Conservation (phyloP, 1,140 invertebrate species). For the Macrosteles quadrilineatus region DNA sequence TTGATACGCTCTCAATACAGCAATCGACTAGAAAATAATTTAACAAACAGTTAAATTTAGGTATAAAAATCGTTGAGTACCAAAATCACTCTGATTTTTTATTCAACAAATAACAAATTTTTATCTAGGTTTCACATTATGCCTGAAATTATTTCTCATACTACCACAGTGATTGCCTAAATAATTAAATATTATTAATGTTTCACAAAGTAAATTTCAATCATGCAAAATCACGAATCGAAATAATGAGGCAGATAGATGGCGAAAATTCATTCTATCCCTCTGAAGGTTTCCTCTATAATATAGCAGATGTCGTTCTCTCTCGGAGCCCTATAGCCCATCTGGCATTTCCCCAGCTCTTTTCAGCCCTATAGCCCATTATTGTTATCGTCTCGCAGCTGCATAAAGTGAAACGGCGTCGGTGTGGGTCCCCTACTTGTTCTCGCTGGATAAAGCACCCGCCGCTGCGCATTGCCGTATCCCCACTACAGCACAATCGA, state of each 20-base stretch:
- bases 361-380: slow-evolving; percentile 57
- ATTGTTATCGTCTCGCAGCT: slow-evolving; percentile 60
- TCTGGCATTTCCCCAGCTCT: slow-evolving; percentile 59
- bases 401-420: slow-evolving; percentile 55
- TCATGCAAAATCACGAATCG: not conserved
- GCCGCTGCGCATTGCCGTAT: slow-evolving; percentile 27
- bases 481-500: slow-evolving; percentile 33
- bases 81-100: too few relatives aligned
- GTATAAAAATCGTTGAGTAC: too few relatives aligned
- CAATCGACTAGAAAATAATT: too few relatives aligned
- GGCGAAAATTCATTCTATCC: slow-evolving; percentile 29
- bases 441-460: slow-evolving; percentile 38
- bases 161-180: too few relatives aligned
- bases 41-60: too few relatives aligned
- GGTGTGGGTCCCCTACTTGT: slow-evolving; percentile 48
- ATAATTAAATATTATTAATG: too few relatives aligned
- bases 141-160: too few relatives aligned
- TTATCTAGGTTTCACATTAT: too few relatives aligned
- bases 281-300: slow-evolving; percentile 29
- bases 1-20: too few relatives aligned
- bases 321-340: slow-evolving; percentile 50
- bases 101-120: too few relatives aligned
- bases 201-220: too few relatives aligned
- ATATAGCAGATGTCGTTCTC: slow-evolving; percentile 36
- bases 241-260: slow-evolving; percentile 21